These are phyloP conservation scores for Oscheius myriophilus DNA, from an alignment of 2,888 invertebrate genomes.

Conservation along the genomic window DNA sequence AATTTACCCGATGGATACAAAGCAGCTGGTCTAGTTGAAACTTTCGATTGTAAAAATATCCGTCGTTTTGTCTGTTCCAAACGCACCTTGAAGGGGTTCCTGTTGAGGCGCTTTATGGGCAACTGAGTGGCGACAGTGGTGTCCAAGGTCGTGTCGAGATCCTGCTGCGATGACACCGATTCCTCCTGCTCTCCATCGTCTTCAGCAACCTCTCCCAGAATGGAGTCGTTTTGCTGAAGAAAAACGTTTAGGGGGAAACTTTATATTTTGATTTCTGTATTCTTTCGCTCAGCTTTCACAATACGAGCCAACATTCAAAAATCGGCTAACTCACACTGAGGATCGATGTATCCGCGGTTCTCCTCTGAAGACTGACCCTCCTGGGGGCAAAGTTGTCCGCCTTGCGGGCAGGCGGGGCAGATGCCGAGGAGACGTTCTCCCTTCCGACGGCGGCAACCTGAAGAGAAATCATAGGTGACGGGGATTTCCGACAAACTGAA, in stretches of 20 bases:
- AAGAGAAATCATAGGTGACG: background rate
- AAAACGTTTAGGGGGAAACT: no score
- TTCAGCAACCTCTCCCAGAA: background rate
- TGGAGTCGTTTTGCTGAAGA: no score
- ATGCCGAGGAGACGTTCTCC: background rate
- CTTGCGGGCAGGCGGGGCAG: background rate
- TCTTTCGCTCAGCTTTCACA: no score
- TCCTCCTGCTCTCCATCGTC: background rate
- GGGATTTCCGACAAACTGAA: background rate
- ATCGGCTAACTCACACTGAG: no score
- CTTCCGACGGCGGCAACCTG: conserved; percentile 10
- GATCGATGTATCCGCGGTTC: background rate
- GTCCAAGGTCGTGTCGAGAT: background rate
- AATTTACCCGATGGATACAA: no score
- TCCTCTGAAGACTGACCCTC: conserved; percentile 4
- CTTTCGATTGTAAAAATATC: no score
- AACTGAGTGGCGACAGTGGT: background rate
- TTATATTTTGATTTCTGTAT: no score
- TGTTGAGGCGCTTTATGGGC: conserved; percentile 3
- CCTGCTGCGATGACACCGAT: background rate
- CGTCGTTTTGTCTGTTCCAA: no score
- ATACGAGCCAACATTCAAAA: no score
- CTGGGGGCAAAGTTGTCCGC: background rate
- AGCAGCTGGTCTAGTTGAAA: no score
- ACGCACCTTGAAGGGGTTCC: conserved; percentile 36